A percentile compares a stretch with the other conserved stretches of the same genome.
These are phyloP conservation scores for Phalacrocorax brasilianus DNA, from an alignment of 2,113 vertebrate genomes.

Conservation along the genomic window DNA sequence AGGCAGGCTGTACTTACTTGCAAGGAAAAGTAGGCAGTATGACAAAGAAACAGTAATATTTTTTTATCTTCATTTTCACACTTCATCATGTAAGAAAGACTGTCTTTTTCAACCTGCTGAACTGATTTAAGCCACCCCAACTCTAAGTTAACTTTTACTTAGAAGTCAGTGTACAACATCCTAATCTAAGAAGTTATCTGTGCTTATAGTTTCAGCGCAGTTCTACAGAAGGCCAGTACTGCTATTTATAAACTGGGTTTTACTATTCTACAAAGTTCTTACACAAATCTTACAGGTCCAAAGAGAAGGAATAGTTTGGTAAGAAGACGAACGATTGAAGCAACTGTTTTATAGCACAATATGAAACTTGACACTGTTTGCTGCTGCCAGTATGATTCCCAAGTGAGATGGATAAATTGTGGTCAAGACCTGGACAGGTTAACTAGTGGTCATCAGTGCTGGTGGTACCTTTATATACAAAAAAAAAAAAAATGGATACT, in stretches of 20 bases:
- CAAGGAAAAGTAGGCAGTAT: conserved; percentile 49
- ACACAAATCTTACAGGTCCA: background rate
- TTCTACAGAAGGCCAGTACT: conserved; percentile 1
- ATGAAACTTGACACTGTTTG: conserved; percentile 40
- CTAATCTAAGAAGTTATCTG: conserved; percentile 29
- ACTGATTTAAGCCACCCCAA: conserved; percentile 48
- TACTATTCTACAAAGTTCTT: background rate
- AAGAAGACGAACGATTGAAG: background rate
- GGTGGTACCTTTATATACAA: conserved; percentile 49
- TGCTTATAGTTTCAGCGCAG: background rate
- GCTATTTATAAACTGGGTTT: conserved; percentile 22
- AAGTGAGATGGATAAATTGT: conserved; percentile 68
- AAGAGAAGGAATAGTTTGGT: background rate
- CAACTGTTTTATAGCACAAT: conserved; percentile 16
- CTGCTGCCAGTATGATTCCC: conserved; percentile 47
- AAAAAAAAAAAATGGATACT: conserved; percentile 30
- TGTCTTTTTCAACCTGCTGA: conserved; percentile 62
- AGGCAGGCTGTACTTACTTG: conserved; percentile 60
- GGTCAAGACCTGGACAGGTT: conserved; percentile 66
- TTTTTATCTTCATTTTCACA: conserved; percentile 63
- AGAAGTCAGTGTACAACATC: background rate
- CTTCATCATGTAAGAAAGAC: conserved; percentile 52
- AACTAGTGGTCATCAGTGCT: conserved; percentile 53
- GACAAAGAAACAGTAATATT: conserved; percentile 63
- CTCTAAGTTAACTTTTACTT: conserved; percentile 30